Percentiles rank a stretch among this genome's conserved stretches.
Evolutionary conservation across 2,113 vertebrate species (phyloP).

Genomic region (Etheostoma cragini): DNA sequence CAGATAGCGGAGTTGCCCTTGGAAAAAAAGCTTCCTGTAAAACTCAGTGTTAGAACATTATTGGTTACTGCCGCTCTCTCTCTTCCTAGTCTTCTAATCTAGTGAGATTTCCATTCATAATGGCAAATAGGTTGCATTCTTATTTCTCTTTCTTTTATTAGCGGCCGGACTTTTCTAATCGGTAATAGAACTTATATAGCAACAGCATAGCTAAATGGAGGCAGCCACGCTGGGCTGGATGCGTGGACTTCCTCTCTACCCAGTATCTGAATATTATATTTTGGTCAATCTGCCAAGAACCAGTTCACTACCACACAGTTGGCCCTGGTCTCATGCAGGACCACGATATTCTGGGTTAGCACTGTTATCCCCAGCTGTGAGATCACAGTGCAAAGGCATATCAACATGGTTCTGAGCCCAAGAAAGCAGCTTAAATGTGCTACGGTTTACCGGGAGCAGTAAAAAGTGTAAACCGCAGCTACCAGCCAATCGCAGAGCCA

Average conservation of each 20-base stretch:
- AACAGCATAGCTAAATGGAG: conserved; percentile 25
- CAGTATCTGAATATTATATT: neutral
- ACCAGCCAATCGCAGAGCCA: conserved; percentile 25
- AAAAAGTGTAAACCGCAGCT: conserved; percentile 12
- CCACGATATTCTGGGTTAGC: conserved; percentile 4
- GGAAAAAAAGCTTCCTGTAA: too few species aligned
- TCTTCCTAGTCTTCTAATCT: neutral
- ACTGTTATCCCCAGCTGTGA: neutral
- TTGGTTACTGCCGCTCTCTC: too few species aligned
- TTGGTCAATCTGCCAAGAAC: conserved; percentile 8
- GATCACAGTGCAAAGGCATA: neutral
- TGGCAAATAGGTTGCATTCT: neutral
- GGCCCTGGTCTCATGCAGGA: neutral
- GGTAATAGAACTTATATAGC: conserved; percentile 45
- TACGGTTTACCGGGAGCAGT: conserved; percentile 9
- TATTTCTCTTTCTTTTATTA: conserved; percentile 49
- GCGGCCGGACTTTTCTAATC: conserved; percentile 66
- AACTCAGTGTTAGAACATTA: too few species aligned
- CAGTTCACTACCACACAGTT: neutral
- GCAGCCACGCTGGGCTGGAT: conserved; percentile 2
- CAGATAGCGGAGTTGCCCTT: too few species aligned
- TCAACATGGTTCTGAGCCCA: neutral
- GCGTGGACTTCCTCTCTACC: neutral
- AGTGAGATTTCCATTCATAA: neutral
- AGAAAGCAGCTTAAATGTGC: neutral